phyloP scores from a whole-genome alignment of 92 coral and sea anemone species.

The Metridium senile region DNA sequence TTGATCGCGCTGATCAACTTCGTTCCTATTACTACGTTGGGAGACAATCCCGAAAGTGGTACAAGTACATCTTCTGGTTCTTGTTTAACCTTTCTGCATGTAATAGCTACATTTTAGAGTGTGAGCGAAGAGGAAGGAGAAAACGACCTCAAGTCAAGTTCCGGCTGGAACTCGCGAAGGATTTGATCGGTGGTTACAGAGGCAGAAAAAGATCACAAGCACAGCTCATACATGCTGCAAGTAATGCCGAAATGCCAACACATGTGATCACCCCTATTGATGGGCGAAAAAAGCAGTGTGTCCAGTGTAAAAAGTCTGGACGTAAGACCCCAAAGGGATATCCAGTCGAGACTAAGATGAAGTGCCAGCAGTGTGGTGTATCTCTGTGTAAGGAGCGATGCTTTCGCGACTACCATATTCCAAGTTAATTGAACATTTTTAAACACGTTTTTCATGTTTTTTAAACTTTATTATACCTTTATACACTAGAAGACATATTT shows the following conservation, averaged over 20 bases:
- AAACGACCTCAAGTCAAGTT: constrained; percentile 34
- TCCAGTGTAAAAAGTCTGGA: constrained; percentile 39
- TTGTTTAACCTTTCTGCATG: constrained; percentile 43
- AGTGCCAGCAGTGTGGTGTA: constrained; percentile 49
- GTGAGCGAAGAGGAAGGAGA: constrained; percentile 16
- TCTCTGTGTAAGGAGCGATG: constrained; percentile 52
- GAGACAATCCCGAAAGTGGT: constrained; percentile 50
- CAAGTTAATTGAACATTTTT: no score
- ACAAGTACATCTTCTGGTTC: constrained; percentile 59
- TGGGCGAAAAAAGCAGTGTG: constrained; percentile 36
- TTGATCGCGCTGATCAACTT: no score
- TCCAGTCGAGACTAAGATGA: constrained; percentile 42
- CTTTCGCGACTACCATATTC: constrained; percentile 55
- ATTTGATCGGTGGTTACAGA: constrained; percentile 41
- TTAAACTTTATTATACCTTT: no score
- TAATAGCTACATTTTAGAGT: constrained; percentile 39
- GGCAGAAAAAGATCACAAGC: constrained; percentile 22
- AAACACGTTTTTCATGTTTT: no score
- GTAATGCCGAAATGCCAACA: not conserved
- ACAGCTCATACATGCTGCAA: not conserved
- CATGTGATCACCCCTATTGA: constrained; percentile 27
- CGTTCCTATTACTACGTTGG: constrained; percentile 37
- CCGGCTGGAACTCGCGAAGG: constrained; percentile 42
- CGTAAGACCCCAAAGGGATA: constrained; percentile 42
- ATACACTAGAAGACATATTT: no score